Evolutionary conservation across 2,888 invertebrate species (phyloP).

Genomic region (Augochlorella aurata): DNA sequence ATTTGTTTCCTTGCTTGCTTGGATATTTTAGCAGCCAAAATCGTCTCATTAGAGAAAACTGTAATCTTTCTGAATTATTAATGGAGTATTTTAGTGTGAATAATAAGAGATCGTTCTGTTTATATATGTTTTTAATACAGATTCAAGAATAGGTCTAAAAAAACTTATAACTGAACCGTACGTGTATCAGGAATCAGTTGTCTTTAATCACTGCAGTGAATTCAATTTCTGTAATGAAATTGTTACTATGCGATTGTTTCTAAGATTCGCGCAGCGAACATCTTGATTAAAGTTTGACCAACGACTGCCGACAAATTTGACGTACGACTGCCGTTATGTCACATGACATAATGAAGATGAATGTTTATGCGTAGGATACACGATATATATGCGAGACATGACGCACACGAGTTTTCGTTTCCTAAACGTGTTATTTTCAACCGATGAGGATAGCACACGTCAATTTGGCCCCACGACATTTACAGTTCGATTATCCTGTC

Average conservation of each 20-base stretch:
- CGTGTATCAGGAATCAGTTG: too few species aligned
- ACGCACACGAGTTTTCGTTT: constrained; percentile 10
- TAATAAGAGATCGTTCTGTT: too few species aligned
- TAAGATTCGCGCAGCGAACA: neutral
- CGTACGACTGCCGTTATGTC: neutral
- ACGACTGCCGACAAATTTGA: constrained; percentile 16
- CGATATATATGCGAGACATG: neutral
- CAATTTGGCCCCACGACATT: constrained; percentile 62
- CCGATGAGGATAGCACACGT: constrained; percentile 48
- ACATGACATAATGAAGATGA: neutral
- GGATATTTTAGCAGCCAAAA: too few species aligned
- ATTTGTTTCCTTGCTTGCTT: neutral
- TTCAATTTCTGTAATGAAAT: neutral
- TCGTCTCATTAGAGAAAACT: too few species aligned
- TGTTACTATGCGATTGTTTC: neutral
- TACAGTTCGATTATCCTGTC: constrained; percentile 63
- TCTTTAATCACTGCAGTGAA: neutral
- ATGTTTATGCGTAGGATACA: neutral
- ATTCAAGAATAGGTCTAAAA: too few species aligned
- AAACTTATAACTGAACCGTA: too few species aligned
- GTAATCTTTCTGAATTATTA: too few species aligned
- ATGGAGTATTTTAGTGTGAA: too few species aligned
- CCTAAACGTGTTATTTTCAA: constrained; percentile 1
- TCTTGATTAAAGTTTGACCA: neutral
- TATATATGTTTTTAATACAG: too few species aligned